Base-by-base conservation (phyloP, 2,113 vertebrate genomes). In the Todiramphus chloris region DNA sequence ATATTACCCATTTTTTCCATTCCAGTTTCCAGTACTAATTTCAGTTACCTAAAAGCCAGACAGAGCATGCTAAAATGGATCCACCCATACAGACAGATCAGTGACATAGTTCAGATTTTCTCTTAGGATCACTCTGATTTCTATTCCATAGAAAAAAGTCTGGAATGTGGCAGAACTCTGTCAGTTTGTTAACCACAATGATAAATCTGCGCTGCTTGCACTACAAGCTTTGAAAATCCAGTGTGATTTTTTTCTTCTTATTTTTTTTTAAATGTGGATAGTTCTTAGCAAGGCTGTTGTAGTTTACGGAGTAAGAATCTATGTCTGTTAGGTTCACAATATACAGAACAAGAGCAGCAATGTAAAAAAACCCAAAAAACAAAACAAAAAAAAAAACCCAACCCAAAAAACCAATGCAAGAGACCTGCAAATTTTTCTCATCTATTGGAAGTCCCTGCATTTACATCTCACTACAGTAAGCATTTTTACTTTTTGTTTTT, bases 1-100 rank as follows among this genome's bases (percentile, higher is more conserved):
- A 64, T 86, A 87, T 92, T 93, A 94, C 46, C n/a, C 25, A 27
- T 84, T 95, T 88, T 96, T 94, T 96, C 95, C 95, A 90, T 88
- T 91, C 50, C 55, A 58, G 31, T 74, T 88, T 93, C 85, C 93
- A 94, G 50, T 13, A 62, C 67, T 75, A 81, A 94, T 83, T 95
- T 80, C 84, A 96, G 75, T 92, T 90, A 96, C 85, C 82, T 91
- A 90, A 83, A 93, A 82, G 72, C 28, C 43, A 87, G 90, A 43
- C 88, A 92, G 86, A 79, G 77, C 37, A 74, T 9, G 35, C 53
- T 75, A 55, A 93, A 77, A 72, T 67, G 41, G 63, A 91, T 74
- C 85, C 77, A 69, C 75, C 37, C 51, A 53, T 39, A 58, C 56
- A 72, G 55, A 83, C 27, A 51, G 43, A 95, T 83, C 75, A 90